Evolutionary conservation across 1,140 invertebrate species (phyloP).

Genomic region (Scaptomyza hsui): DNA sequence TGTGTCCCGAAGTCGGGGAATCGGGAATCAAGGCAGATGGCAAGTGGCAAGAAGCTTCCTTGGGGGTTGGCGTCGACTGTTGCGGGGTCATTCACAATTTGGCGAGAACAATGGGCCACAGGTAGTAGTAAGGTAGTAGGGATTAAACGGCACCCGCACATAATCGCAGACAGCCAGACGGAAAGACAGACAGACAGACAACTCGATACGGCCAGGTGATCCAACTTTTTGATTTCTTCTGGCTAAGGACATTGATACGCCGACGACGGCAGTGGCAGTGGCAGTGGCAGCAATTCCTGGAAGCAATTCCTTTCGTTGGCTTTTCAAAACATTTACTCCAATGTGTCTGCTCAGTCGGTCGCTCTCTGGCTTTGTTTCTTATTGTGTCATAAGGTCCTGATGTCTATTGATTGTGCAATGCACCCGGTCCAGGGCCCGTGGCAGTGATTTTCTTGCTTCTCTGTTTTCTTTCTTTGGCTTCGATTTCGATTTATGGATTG

Average conservation of each 20-base stretch:
- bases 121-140: slow-evolving; percentile 56
- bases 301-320: slow-evolving; percentile 84
- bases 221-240: slow-evolving; percentile 83
- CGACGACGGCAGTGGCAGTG: slow-evolving; percentile 26
- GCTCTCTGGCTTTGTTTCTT: slow-evolving; percentile 21
- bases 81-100: slow-evolving; percentile 73
- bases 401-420: slow-evolving; percentile 75
- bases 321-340: slow-evolving; percentile 84
- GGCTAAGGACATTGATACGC: slow-evolving; percentile 79
- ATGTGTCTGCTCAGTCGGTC: slow-evolving; percentile 49
- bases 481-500: slow-evolving; percentile 49
- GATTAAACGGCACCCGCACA: slow-evolving; percentile 70
- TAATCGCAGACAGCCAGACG: slow-evolving; percentile 55
- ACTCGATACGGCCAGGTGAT: slow-evolving; percentile 75
- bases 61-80: slow-evolving; percentile 22
- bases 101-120: slow-evolving; percentile 64
- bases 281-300: slow-evolving; percentile 58
- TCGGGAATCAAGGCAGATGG: slow-evolving; percentile 68
- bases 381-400: slow-evolving; percentile 57
- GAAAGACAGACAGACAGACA: slow-evolving; percentile 21
- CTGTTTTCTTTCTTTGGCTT: slow-evolving; percentile 31
- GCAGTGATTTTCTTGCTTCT: slow-evolving; percentile 73
- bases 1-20: slow-evolving; percentile 11
- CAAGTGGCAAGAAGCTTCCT: slow-evolving; percentile 62
- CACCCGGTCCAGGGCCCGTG: slow-evolving; percentile 79